Percentiles rank a stretch among this genome's conserved stretches.
Evolutionary conservation across 2,888 invertebrate genomes (phyloP).

Genomic region (Zygaena filipendulae): DNA sequence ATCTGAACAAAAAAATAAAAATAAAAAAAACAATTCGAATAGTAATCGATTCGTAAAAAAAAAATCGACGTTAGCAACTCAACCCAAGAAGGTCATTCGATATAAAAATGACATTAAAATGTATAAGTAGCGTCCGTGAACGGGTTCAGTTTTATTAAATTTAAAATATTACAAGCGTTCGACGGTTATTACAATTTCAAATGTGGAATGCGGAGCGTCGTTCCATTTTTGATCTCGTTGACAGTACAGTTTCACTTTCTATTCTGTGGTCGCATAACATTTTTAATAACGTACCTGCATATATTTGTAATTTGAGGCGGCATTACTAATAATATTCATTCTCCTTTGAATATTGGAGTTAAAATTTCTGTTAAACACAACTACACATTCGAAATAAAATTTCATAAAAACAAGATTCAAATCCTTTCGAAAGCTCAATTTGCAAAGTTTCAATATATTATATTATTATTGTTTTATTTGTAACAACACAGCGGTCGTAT

Average conservation of each 20-base stretch:
- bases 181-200: constrained; percentile 59
- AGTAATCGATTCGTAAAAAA: constrained; percentile 22
- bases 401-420: constrained; percentile 29
- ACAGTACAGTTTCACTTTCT: too few species aligned
- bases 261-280: too few species aligned
- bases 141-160: constrained; percentile 52
- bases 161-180: constrained; percentile 55
- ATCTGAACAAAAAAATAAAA: too few species aligned
- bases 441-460: constrained; percentile 49
- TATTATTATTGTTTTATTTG: constrained; percentile 53
- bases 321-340: too few species aligned
- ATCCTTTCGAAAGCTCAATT: constrained; percentile 44
- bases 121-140: constrained; percentile 54
- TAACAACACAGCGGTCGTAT: constrained; percentile 43
- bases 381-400: too few species aligned
- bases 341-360: too few species aligned
- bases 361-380: too few species aligned
- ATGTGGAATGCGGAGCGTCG: constrained; percentile 30
- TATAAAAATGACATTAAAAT: constrained; percentile 59
- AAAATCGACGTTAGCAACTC: constrained; percentile 27
- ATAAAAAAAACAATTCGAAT: too few species aligned
- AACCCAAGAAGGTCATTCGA: constrained; percentile 61
- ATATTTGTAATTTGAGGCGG: too few species aligned
- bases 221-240: constrained; percentile 38
- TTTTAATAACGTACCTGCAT: too few species aligned